phyloP scores from a whole-genome alignment of 1,140 invertebrate species.

The Saccostrea glomerata region DNA sequence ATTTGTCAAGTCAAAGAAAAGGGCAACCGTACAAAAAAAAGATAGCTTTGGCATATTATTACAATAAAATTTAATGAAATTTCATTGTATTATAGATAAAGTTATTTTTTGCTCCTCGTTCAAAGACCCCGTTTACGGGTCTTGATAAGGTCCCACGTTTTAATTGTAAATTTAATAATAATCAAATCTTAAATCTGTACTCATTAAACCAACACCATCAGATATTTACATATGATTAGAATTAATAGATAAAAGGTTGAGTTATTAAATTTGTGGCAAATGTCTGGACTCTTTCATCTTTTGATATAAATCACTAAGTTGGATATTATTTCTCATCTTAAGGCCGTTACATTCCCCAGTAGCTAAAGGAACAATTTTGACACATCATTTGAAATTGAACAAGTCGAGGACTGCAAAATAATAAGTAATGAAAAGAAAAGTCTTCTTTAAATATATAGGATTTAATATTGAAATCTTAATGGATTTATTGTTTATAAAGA shows the following conservation, averaged over 20 bases:
- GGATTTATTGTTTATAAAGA: constrained; percentile 24
- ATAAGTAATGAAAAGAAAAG: constrained; percentile 19
- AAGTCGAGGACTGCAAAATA: neutral
- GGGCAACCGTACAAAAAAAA: too few relatives aligned
- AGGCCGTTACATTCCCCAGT: neutral
- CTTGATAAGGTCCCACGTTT: neutral
- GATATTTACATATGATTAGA: neutral
- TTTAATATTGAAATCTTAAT: constrained; percentile 28
- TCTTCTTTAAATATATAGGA: neutral
- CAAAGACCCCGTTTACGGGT: neutral
- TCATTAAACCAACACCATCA: neutral
- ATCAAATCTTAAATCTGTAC: neutral
- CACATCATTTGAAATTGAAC: constrained; percentile 11
- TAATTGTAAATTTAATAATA: neutral
- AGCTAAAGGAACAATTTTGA: neutral
- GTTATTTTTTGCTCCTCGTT: too few relatives aligned
- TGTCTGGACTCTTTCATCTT: neutral
- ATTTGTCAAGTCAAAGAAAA: neutral
- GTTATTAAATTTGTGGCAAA: neutral
- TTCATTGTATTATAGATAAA: too few relatives aligned
- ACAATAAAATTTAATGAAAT: too few relatives aligned
- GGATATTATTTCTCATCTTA: neutral
- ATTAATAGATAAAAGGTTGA: neutral
- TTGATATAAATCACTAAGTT: neutral
- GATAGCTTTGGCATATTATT: too few relatives aligned